Conservation (phyloP, 2,888 invertebrate genomes). For the Tipula unca region DNA sequence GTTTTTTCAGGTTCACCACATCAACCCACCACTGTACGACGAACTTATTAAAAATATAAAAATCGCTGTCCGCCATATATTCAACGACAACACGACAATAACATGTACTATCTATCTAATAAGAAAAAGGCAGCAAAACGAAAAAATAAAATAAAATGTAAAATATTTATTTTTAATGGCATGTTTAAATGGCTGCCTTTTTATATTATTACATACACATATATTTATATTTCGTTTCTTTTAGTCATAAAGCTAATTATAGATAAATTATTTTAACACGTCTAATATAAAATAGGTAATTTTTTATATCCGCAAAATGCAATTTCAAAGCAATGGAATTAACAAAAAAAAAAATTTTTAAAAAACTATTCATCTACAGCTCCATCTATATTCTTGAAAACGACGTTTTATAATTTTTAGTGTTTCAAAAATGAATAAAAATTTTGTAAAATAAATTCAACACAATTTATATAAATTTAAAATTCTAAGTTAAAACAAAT, state of each 20-base stretch:
- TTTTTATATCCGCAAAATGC: neutral
- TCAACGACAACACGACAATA: neutral
- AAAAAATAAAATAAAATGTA: neutral
- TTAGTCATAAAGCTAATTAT: neutral
- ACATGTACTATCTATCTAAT: neutral
- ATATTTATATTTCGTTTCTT: neutral
- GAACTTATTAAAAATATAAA: neutral
- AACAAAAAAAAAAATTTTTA: neutral
- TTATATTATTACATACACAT: neutral
- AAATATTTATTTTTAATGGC: constrained; percentile 3
- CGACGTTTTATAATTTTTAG: neutral
- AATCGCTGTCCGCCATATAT: neutral
- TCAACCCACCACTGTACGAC: neutral
- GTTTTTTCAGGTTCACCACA: neutral
- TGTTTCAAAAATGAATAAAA: neutral
- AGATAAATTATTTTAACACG: neutral
- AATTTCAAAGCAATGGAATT: neutral
- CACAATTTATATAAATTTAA: neutral
- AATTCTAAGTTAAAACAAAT: neutral
- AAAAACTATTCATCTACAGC: neutral
- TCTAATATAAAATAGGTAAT: neutral
- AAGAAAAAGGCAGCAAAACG: neutral
- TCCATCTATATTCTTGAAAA: neutral
- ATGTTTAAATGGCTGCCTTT: neutral
- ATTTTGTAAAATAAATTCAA: neutral